phyloP scores from a whole-genome alignment of 2,888 invertebrate genomes.

The Diarsia dahlii region DNA sequence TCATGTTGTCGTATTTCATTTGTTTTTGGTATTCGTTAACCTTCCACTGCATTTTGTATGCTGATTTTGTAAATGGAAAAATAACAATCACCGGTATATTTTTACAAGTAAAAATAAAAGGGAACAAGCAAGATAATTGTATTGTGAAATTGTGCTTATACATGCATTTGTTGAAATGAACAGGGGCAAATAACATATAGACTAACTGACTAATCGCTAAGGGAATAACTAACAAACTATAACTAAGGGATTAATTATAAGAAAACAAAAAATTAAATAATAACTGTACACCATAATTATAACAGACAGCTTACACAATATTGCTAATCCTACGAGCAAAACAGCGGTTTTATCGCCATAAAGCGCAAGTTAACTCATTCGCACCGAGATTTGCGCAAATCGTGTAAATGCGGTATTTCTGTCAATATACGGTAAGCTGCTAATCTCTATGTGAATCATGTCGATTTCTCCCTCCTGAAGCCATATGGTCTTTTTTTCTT shows the following conservation, averaged over 20 bases:
- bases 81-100: constrained; percentile 23
- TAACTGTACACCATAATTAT: not conserved
- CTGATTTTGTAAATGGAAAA: constrained; percentile 39
- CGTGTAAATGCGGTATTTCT: not conserved
- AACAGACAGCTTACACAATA: not conserved
- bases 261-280: too few relatives aligned
- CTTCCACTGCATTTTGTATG: constrained; percentile 23
- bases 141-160: not conserved
- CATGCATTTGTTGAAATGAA: not conserved
- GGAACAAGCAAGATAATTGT: not conserved
- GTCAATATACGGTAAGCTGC: not conserved
- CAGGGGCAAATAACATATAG: too few relatives aligned
- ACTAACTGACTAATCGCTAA: too few relatives aligned
- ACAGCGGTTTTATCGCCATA: not conserved
- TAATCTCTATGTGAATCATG: not conserved
- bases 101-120: not conserved
- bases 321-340: not conserved
- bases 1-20: constrained; percentile 12
- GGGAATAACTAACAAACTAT: too few relatives aligned
- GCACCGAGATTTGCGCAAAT: not conserved
- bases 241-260: too few relatives aligned
- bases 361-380: not conserved
- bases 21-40: constrained; percentile 21
- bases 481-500: not conserved
- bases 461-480: not conserved